Percentiles rank a stretch among this genome's conserved stretches.
Evolutionary conservation across 2,888 invertebrate genomes (phyloP).

Genomic region (Scrobipalpa costella): DNA sequence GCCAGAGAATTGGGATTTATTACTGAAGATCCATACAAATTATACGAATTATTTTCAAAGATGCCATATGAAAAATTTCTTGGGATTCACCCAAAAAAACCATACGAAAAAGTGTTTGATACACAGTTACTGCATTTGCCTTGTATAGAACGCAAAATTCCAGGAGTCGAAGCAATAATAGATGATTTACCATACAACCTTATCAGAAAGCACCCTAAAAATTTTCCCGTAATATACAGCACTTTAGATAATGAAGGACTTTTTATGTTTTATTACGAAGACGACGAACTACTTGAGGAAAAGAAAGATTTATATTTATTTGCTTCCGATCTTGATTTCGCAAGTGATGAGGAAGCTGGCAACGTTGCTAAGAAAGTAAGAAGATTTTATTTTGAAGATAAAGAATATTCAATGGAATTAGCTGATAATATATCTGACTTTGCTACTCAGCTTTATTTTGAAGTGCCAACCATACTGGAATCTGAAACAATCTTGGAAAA

Average conservation of each 20-base stretch:
- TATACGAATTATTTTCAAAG: slow-evolving; percentile 60
- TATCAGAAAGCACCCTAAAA: slow-evolving; percentile 48
- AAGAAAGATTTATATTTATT: slow-evolving; percentile 59
- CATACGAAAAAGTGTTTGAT: slow-evolving; percentile 61
- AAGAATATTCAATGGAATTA: slow-evolving; percentile 61
- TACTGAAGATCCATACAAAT: slow-evolving; percentile 57
- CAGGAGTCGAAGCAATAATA: slow-evolving; percentile 57
- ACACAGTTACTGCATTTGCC: slow-evolving; percentile 64
- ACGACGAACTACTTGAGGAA: slow-evolving; percentile 46
- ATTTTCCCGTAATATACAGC: slow-evolving; percentile 59
- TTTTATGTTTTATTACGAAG: slow-evolving; percentile 46
- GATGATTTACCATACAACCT: slow-evolving; percentile 65
- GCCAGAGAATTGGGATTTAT: slow-evolving; percentile 60
- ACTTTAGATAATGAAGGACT: slow-evolving; percentile 64
- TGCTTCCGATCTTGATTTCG: slow-evolving; percentile 65
- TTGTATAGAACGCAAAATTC: slow-evolving; percentile 62
- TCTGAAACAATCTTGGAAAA: slow-evolving; percentile 45
- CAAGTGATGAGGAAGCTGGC: slow-evolving; percentile 52
- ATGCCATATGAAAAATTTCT: slow-evolving; percentile 51
- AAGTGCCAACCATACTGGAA: slow-evolving; percentile 63
- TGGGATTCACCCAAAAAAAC: slow-evolving; percentile 51
- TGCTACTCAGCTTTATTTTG: slow-evolving; percentile 69
- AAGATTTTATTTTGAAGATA: slow-evolving; percentile 70
- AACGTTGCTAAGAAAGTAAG: slow-evolving; percentile 49
- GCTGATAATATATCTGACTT: slow-evolving; percentile 58